These are phyloP conservation scores for Condylostylus longicornis DNA, from an alignment of 1,140 invertebrate species.

Conservation along the genomic window DNA sequence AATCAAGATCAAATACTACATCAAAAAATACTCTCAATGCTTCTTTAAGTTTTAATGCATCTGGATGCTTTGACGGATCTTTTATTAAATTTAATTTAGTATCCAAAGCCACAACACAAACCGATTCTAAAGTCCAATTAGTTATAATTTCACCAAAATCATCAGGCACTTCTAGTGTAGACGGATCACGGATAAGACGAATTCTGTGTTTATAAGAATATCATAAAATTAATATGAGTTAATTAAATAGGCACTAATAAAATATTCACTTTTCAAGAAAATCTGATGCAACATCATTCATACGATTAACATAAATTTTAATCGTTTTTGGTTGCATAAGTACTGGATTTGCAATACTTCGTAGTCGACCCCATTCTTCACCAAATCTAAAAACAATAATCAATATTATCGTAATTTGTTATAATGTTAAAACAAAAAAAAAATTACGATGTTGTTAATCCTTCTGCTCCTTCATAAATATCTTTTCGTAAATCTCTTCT, in stretches of 20 bases:
- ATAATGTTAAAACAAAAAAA: not conserved
- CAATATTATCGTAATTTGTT: not conserved
- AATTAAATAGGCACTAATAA: not conserved
- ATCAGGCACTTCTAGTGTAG: constrained; percentile 34
- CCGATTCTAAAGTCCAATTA: constrained; percentile 50
- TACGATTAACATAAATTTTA: constrained; percentile 28
- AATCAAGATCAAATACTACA: constrained; percentile 39
- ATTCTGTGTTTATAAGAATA: constrained; percentile 28
- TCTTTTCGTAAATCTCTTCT: constrained; percentile 15
- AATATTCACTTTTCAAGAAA: constrained; percentile 14
- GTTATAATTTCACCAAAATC: constrained; percentile 44
- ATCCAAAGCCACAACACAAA: constrained; percentile 47
- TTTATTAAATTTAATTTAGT: constrained; percentile 42
- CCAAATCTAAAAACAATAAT: constrained; percentile 12
- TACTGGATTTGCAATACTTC: constrained; percentile 32
- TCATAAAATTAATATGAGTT: not conserved
- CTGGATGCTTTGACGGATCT: constrained; percentile 29
- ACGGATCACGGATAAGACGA: constrained; percentile 32
- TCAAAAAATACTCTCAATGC: constrained; percentile 42
- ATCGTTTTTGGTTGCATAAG: constrained; percentile 36
- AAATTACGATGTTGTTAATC: constrained; percentile 5
- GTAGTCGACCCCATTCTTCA: constrained; percentile 19
- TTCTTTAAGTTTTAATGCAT: constrained; percentile 41
- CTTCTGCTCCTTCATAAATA: constrained; percentile 15
- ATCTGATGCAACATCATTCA: constrained; percentile 32